A percentile compares a stretch with the other conserved stretches of the same genome.
phyloP scores from a whole-genome alignment of 2,888 invertebrate genomes.

The Sipha maydis region DNA sequence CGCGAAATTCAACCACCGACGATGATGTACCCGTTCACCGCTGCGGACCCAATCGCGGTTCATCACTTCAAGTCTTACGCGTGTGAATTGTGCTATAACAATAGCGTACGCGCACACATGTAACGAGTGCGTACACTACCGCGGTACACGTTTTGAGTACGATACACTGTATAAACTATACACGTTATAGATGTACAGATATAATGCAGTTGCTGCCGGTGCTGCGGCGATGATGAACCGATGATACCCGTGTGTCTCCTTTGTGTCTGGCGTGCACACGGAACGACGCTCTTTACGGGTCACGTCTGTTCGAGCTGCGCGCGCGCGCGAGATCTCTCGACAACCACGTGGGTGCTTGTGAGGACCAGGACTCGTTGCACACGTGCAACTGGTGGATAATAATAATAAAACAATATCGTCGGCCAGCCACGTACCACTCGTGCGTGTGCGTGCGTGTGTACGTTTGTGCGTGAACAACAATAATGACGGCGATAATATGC shows the following conservation, averaged over 20 bases:
- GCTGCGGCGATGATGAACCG: background rate
- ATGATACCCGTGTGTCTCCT: constrained; percentile 36
- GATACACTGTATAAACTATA: background rate
- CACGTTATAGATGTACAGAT: no score
- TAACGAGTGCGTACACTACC: background rate
- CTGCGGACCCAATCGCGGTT: background rate
- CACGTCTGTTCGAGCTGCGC: constrained; percentile 22
- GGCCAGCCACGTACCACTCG: background rate
- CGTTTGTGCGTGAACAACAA: constrained; percentile 7
- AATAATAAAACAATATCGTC: background rate
- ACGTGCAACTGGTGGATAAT: constrained; percentile 62
- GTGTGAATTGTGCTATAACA: background rate
- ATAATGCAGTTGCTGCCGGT: no score
- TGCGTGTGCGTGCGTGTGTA: background rate
- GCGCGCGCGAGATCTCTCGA: constrained; percentile 7
- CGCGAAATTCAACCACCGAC: no score
- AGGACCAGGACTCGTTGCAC: background rate
- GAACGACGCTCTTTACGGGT: constrained; percentile 48
- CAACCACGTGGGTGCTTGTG: constrained; percentile 43
- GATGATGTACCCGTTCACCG: no score
- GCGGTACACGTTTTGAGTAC: background rate
- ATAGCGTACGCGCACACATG: background rate
- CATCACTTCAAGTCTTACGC: background rate
- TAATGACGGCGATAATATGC: background rate
- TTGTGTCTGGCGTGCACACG: constrained; percentile 44